A percentile compares a stretch with the other conserved stretches of the same genome.
phyloP scores from a whole-genome alignment of 1,140 invertebrate species.

The Platyscapa corneri region DNA sequence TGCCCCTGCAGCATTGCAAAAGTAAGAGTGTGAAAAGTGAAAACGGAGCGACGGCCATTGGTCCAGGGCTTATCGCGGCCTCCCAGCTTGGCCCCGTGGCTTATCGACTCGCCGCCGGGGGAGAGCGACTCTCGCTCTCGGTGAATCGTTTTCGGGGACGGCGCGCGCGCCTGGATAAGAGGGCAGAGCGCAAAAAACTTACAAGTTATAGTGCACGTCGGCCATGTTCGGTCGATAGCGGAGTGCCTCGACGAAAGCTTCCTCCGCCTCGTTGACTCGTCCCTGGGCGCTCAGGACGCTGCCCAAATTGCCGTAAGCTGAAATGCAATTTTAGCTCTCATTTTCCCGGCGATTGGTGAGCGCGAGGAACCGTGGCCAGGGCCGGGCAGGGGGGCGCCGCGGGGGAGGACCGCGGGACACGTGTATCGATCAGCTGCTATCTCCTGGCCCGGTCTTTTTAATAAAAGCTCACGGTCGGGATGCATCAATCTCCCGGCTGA shows the following conservation, averaged over 20 bases:
- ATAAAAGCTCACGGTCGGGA: background rate
- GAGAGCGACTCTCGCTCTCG: no score
- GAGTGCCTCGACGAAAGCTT: slow-evolving; percentile 89
- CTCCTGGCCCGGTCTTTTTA: slow-evolving; percentile 17
- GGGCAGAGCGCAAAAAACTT: slow-evolving; percentile 76
- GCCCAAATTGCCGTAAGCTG: slow-evolving; percentile 95
- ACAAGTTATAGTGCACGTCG: slow-evolving; percentile 98
- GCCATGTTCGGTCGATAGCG: slow-evolving; percentile 94
- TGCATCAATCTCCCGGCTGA: slow-evolving; percentile 18
- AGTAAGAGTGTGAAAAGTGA: no score
- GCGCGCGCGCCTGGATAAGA: no score
- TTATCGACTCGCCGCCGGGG: slow-evolving; percentile 60
- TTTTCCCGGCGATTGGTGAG: background rate
- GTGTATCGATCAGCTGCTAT: slow-evolving; percentile 33
- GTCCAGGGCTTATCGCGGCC: slow-evolving; percentile 58
- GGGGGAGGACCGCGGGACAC: background rate
- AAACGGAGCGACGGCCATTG: background rate
- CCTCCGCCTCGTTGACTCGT: slow-evolving; percentile 88
- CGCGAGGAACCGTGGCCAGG: background rate
- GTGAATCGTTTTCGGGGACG: background rate
- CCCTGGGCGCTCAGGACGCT: slow-evolving; percentile 92
- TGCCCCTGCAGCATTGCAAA: slow-evolving; percentile 92
- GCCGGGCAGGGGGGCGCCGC: no score
- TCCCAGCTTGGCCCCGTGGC: slow-evolving; percentile 61
- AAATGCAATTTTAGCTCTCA: slow-evolving; percentile 59